Percentiles rank a stretch among this genome's conserved stretches.
These are phyloP conservation scores for Lanistes nyassanus DNA, from an alignment of 1,140 invertebrate genomes.

Conservation along the genomic window DNA sequence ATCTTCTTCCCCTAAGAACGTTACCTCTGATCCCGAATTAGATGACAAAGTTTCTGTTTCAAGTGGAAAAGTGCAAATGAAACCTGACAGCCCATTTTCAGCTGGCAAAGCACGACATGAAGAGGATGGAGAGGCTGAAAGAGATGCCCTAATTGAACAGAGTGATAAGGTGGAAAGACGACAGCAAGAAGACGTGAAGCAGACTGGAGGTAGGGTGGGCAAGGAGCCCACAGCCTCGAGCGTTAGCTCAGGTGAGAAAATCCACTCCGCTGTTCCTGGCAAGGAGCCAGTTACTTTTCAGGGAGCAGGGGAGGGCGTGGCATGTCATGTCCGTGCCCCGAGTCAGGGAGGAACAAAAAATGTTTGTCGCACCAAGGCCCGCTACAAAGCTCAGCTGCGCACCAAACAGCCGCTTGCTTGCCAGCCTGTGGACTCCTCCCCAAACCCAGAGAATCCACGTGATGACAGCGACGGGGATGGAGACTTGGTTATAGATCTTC, in stretches of 20 bases:
- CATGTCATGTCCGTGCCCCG: neutral
- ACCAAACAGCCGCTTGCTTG: neutral
- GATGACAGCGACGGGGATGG: conserved; percentile 17
- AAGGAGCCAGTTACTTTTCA: neutral
- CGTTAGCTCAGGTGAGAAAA: neutral
- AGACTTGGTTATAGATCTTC: conserved; percentile 19
- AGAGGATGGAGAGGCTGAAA: neutral
- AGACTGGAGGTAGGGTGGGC: neutral
- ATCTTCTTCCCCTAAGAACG: neutral
- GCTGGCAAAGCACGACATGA: neutral
- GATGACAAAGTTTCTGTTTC: neutral
- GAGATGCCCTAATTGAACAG: neutral
- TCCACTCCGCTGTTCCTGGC: neutral
- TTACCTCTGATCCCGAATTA: neutral
- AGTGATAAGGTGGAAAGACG: neutral
- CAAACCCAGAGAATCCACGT: neutral
- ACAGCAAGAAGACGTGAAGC: neutral
- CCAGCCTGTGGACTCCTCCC: conserved; percentile 9
- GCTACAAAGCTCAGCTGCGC: conserved; percentile 22
- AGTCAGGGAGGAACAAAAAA: conserved; percentile 13
- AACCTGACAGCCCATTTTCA: neutral
- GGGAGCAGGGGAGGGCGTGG: neutral
- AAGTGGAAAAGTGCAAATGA: neutral
- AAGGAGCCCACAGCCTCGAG: neutral
- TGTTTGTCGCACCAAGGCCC: conserved; percentile 22